Evolutionary conservation across 2,113 vertebrate genomes (phyloP).

Genomic region (Nicator chloris): DNA sequence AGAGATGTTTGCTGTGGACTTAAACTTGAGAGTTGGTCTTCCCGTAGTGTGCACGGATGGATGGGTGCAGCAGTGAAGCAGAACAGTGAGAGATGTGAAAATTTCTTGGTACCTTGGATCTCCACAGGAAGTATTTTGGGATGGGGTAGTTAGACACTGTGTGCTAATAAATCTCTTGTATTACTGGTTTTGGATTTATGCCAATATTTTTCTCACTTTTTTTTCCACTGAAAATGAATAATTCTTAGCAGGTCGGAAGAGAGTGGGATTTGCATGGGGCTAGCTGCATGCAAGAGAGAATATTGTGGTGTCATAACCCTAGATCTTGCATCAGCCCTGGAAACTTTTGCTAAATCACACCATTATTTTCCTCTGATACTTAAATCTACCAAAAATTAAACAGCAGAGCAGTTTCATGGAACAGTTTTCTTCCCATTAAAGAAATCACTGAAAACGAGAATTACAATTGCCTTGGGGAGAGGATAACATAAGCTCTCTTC

Average conservation of each 20-base stretch:
- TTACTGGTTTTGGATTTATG: background rate
- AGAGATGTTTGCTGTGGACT: background rate
- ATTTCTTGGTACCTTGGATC: background rate
- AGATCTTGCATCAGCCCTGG: background rate
- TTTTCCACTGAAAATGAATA: background rate
- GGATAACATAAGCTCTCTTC: background rate
- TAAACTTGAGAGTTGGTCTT: background rate
- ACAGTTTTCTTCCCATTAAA: background rate
- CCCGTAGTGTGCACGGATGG: rapidly evolving
- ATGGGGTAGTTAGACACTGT: background rate
- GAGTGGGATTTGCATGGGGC: background rate
- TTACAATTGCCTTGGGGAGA: background rate
- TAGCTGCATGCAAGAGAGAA: background rate
- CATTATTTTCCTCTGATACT: background rate
- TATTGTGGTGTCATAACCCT: background rate
- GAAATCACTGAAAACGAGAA: background rate
- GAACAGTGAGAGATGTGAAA: background rate
- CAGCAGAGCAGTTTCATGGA: background rate
- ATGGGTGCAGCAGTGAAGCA: background rate
- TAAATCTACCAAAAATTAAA: background rate
- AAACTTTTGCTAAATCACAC: background rate
- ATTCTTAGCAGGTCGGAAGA: background rate
- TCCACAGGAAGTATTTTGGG: background rate
- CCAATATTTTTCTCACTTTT: background rate
- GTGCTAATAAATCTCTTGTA: background rate